Evolutionary conservation across 2,888 invertebrate genomes (phyloP), one percentile per base, ranked within the genome.

Genomic region (Cistogaster globosa): DNA sequence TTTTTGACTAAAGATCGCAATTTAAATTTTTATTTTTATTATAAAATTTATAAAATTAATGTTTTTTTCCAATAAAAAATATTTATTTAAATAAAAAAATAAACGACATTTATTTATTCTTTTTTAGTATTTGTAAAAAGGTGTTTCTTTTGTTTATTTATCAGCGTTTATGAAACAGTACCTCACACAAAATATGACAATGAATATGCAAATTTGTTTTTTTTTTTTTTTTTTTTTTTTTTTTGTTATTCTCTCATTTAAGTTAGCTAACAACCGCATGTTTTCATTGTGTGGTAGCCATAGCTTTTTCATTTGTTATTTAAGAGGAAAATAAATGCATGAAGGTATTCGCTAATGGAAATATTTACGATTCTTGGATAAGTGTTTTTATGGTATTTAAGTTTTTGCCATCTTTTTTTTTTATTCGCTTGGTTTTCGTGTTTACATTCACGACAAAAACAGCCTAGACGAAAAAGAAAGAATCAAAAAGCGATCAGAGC

Each of bases 131-230:
- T 8, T 32, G 32, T 6, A 3, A 5, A 32, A 32, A 32, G 6
- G 6, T 7, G 8, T 32, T 32, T 32, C n/a, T 32, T 2, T 26
- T 26, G 26, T 26, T 26, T 26, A 26, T 26, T 2, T 26, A 2
- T 1, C 26, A 32, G 32, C 32, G 32, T 32, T 32, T 32, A 32
- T 32, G 9, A 5, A 42, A 45, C 16, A 45, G 14, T 45, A 57
- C 42, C 14, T 26, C 20, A 22, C 12, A 67, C 45, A 78, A 65
- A 60, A 83, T 71, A 75, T 60, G 60, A 67, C 53, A 79, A 67
- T 62, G 53, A 71, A 71, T 75, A 79, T 79, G 72, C 45, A 80
- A 76, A 80, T 75, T 72, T 83, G n/a, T 57, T 45, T 55, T 32
- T 18, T 55, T 38, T 51, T 57, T 22, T 36, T 42, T 22, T 2